phyloP scores from a whole-genome alignment of 2,797 vertebrate species.

The Phrynocephalus guinanensis region DNA sequence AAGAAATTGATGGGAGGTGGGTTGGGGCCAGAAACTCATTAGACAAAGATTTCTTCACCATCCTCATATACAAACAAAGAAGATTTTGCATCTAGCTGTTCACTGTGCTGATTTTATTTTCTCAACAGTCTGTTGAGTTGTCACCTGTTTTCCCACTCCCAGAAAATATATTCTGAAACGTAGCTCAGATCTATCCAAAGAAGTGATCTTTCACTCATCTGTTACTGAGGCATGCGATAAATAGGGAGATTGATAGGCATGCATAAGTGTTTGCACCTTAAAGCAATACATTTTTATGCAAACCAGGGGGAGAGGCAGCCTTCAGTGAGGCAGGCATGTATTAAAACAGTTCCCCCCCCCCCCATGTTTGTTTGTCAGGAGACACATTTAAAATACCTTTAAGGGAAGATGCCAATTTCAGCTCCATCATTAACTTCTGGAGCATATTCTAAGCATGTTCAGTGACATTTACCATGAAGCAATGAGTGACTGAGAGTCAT shows the following conservation, averaged over 20 bases:
- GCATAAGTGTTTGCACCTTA: not conserved
- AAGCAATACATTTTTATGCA: conserved; percentile 16
- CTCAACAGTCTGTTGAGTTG: conserved; percentile 43
- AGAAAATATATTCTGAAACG: conserved; percentile 34
- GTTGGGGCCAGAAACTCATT: no score
- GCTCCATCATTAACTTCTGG: not conserved
- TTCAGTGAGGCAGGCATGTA: not conserved
- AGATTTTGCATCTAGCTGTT: not conserved
- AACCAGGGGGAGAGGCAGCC: not conserved
- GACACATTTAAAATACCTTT: conserved; percentile 13
- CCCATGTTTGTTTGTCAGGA: not conserved
- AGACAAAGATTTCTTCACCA: not conserved
- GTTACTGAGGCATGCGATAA: not conserved
- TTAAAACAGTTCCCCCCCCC: not conserved
- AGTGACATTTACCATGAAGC: conserved; percentile 18
- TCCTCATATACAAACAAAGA: not conserved
- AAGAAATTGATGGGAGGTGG: not conserved
- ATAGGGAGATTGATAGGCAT: conserved; percentile 15
- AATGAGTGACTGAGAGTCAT: conserved; percentile 13
- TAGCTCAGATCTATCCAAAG: not conserved
- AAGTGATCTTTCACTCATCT: not conserved
- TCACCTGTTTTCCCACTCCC: not conserved
- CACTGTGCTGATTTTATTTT: conserved; percentile 6
- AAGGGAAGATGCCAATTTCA: conserved; percentile 29
- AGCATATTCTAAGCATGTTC: conserved; percentile 25